Conservation (phyloP, 2,797 vertebrate species). For the Lateolabrax maculatus region DNA sequence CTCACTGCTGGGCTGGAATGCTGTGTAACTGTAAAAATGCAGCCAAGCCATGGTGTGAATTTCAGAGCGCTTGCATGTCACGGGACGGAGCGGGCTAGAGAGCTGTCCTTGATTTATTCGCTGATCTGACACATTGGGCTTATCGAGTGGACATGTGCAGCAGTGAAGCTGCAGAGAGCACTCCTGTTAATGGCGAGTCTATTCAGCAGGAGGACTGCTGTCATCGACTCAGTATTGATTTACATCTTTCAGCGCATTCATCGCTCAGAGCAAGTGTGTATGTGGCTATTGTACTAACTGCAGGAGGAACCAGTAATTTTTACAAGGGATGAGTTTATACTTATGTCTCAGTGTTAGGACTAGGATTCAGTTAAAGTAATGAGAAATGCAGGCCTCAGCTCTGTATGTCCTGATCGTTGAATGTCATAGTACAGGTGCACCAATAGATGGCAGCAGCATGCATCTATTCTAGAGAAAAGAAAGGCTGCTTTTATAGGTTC, state of each 20-base stretch:
- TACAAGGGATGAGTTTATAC: neutral
- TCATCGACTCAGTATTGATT: constrained; percentile 15
- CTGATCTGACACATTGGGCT: neutral
- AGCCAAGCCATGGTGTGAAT: neutral
- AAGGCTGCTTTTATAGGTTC: too few species aligned
- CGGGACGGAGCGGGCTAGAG: neutral
- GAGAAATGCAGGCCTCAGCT: neutral
- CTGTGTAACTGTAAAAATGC: neutral
- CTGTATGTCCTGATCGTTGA: neutral
- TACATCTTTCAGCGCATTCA: neutral
- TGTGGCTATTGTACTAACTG: neutral
- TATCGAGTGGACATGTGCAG: neutral
- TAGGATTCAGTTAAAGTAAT: neutral
- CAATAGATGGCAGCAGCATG: too few species aligned
- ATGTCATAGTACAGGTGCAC: neutral
- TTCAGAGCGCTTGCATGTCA: neutral
- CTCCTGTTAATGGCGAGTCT: constrained; percentile 9
- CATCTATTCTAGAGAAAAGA: too few species aligned
- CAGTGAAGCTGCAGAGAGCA: constrained; percentile 4
- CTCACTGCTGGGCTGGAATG: neutral
- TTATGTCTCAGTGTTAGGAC: neutral
- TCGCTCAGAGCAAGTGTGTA: neutral
- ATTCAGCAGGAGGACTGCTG: constrained; percentile 22
- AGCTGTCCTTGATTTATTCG: neutral
- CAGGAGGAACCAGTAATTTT: neutral